A percentile compares a stretch with the other conserved stretches of the same genome.
Conservation (phyloP, 2,797 vertebrate species). For the Spinibarbus caldwelli region DNA sequence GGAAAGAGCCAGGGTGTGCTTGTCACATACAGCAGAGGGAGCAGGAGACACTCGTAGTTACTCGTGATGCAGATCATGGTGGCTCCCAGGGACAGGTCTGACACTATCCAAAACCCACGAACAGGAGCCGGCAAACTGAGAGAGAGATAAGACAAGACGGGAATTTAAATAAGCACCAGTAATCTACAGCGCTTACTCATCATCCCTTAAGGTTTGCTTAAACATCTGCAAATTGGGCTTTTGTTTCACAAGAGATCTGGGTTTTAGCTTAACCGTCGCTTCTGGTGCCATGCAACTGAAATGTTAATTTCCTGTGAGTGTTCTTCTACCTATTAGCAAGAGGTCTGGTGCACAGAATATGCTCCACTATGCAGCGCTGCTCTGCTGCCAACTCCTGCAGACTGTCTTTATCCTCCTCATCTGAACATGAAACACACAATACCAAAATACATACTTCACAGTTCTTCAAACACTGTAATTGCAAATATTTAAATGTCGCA, state of each 20-base stretch:
- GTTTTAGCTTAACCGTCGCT: background rate
- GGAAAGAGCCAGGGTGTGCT: background rate
- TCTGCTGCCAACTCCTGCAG: slow-evolving; percentile 91
- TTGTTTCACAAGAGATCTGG: background rate
- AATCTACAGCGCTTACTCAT: background rate
- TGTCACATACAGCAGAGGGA: slow-evolving; percentile 85
- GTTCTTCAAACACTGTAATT: background rate
- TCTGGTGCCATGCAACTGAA: background rate
- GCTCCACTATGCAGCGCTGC: slow-evolving; percentile 94
- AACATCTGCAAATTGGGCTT: background rate
- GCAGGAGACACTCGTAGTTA: slow-evolving; percentile 89
- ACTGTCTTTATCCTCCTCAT: slow-evolving; percentile 92
- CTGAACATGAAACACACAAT: too few relatives aligned
- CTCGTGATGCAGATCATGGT: slow-evolving; percentile 95
- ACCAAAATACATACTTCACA: background rate
- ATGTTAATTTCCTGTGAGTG: background rate
- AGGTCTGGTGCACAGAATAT: slow-evolving; percentile 93
- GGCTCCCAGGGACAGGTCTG: slow-evolving; percentile 90
- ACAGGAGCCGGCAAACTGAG: slow-evolving; percentile 84
- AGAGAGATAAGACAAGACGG: background rate
- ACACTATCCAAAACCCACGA: slow-evolving; percentile 91
- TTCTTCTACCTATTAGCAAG: slow-evolving; percentile 81
- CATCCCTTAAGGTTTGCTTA: background rate
- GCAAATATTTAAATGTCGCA: background rate
- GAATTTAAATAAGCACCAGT: background rate